Percentiles rank a stretch among this genome's conserved stretches.
Evolutionary conservation across 2,797 vertebrate genomes (phyloP).

Genomic region (Sandelia bainsii): DNA sequence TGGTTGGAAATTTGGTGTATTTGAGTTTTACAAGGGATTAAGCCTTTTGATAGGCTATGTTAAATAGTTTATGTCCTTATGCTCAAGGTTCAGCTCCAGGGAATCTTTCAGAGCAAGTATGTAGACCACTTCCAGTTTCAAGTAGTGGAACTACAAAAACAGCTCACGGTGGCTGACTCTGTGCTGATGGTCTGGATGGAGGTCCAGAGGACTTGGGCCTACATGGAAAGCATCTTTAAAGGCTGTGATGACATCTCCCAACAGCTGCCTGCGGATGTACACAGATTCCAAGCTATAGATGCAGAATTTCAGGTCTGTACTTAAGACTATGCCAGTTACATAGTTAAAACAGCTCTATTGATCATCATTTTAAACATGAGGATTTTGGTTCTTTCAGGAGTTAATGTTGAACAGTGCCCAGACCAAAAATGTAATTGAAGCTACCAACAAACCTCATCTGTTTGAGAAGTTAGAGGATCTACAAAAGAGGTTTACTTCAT

Average conservation of each 20-base stretch:
- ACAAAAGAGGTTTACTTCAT: slow-evolving; percentile 80
- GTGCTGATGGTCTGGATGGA: slow-evolving; percentile 86
- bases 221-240: slow-evolving; percentile 88
- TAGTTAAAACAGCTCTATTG: neutral
- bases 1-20: slow-evolving; percentile 1
- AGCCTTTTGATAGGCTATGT: neutral
- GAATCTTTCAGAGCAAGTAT: slow-evolving; percentile 84
- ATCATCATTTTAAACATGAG: neutral
- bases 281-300: slow-evolving; percentile 83
- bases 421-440: slow-evolving; percentile 86
- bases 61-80: slow-evolving; percentile 26
- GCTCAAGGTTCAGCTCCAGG: slow-evolving; percentile 86
- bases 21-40: slow-evolving; percentile 20
- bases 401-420: slow-evolving; percentile 84
- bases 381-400: slow-evolving; percentile 71
- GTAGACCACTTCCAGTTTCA: slow-evolving; percentile 84
- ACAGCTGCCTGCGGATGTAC: slow-evolving; percentile 83
- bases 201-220: slow-evolving; percentile 83
- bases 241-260: slow-evolving; percentile 84
- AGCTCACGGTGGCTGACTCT: slow-evolving; percentile 80
- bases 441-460: slow-evolving; percentile 83
- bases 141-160: slow-evolving; percentile 83
- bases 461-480: slow-evolving; percentile 86
- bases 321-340: neutral
- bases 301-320: slow-evolving; percentile 85